These are phyloP conservation scores for Anoplopoma fimbria DNA, from an alignment of 2,113 vertebrate genomes.

Conservation along the genomic window DNA sequence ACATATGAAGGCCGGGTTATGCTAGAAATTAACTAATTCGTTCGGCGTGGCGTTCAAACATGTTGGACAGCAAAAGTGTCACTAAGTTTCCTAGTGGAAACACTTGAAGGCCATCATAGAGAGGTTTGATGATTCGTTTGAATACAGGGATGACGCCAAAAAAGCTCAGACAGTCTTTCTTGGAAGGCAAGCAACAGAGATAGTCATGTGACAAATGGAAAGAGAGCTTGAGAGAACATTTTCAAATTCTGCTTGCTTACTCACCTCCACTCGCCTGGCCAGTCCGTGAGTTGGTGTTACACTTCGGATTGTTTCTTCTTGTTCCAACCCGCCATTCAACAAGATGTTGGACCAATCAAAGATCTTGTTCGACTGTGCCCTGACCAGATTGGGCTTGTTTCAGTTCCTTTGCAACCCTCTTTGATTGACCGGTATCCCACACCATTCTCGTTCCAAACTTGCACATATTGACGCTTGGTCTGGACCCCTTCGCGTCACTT, in stretches of 20 bases:
- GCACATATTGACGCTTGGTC: background rate
- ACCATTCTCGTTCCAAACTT: background rate
- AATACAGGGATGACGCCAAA: background rate
- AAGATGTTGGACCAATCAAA: background rate
- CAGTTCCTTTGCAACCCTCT: background rate
- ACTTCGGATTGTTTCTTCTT: background rate
- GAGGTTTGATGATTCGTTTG: background rate
- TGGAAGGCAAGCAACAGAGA: background rate
- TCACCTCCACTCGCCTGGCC: background rate
- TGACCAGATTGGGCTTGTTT: background rate
- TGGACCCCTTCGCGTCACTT: background rate
- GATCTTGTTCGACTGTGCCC: background rate
- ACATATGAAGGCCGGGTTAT: background rate
- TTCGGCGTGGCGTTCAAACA: background rate
- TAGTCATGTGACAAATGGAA: background rate
- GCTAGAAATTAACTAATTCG: background rate
- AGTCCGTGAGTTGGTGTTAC: accelerated
- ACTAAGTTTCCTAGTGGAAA: background rate
- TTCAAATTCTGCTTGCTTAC: background rate
- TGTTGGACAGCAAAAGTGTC: background rate
- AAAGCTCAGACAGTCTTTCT: background rate
- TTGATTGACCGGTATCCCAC: background rate
- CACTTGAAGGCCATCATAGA: background rate
- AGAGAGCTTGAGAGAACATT: background rate
- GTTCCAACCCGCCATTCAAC: background rate